Conservation (phyloP, 35 echinoderm and acorn worm genomes). For the Patiria miniata region DNA sequence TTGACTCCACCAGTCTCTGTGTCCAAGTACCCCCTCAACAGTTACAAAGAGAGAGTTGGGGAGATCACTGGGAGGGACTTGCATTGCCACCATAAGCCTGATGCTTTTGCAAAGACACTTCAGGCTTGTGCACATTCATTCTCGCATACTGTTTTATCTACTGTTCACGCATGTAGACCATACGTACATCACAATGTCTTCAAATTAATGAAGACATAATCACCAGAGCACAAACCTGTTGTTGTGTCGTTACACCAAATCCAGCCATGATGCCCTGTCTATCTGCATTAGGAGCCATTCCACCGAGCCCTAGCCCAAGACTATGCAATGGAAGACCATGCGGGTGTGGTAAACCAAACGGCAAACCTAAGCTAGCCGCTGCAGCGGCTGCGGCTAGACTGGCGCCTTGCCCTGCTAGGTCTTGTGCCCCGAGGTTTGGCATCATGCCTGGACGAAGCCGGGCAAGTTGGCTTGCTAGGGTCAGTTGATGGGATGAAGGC, state of each 20-base stretch:
- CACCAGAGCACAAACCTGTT: not conserved
- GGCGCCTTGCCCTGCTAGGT: not conserved
- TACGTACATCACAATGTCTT: no score
- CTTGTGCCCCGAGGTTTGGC: not conserved
- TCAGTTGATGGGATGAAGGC: not conserved
- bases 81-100: no score
- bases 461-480: slow-evolving; percentile 5
- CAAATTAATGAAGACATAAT: no score
- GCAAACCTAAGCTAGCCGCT: not conserved
- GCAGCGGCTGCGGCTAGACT: slow-evolving; percentile 8
- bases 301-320: not conserved
- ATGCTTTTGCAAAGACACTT: no score
- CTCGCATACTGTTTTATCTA: no score
- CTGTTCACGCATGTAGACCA: no score
- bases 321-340: not conserved
- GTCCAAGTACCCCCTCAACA: no score
- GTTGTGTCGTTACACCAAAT: not conserved
- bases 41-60: no score
- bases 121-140: no score
- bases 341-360: not conserved
- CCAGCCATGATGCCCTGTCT: slow-evolving; percentile 6
- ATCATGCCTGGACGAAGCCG: not conserved
- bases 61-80: no score
- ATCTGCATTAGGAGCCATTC: not conserved
- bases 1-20: no score